A percentile compares a stretch with the other conserved stretches of the same genome.
phyloP scores from a whole-genome alignment of 2,888 invertebrate species.

The Eudemis profundana region DNA sequence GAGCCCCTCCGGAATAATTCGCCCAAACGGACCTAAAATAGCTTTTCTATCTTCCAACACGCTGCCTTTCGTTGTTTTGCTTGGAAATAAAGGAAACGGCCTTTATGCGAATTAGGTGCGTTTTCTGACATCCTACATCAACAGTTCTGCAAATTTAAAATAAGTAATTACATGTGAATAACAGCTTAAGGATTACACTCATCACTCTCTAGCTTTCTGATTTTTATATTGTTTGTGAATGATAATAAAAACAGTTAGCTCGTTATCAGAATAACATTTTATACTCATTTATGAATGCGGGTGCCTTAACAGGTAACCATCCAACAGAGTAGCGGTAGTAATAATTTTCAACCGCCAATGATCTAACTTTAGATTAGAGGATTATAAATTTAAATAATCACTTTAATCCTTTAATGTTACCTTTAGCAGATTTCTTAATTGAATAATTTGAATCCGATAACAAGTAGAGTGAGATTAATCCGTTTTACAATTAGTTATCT shows the following conservation, averaged over 20 bases:
- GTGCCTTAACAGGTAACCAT: neutral
- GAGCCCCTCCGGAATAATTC: slow-evolving; percentile 66
- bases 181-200: too few relatives aligned
- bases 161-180: too few relatives aligned
- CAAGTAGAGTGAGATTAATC: slow-evolving; percentile 11
- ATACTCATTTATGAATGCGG: neutral
- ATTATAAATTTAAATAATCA: slow-evolving; percentile 27
- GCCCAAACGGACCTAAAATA: slow-evolving; percentile 50
- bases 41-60: slow-evolving; percentile 26
- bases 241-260: too few relatives aligned
- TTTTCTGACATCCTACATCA: neutral
- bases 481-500: slow-evolving; percentile 12
- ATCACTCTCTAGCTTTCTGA: too few relatives aligned
- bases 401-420: slow-evolving; percentile 21
- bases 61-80: slow-evolving; percentile 12
- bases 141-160: too few relatives aligned
- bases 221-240: too few relatives aligned
- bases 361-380: slow-evolving; percentile 3
- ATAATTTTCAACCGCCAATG: neutral
- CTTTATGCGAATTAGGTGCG: slow-evolving; percentile 4
- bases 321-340: neutral
- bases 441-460: slow-evolving; percentile 25
- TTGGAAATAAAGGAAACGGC: neutral
- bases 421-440: slow-evolving; percentile 16
- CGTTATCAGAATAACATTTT: too few relatives aligned